Conservation (phyloP, 2,888 invertebrate genomes). For the Drosophila merina region DNA sequence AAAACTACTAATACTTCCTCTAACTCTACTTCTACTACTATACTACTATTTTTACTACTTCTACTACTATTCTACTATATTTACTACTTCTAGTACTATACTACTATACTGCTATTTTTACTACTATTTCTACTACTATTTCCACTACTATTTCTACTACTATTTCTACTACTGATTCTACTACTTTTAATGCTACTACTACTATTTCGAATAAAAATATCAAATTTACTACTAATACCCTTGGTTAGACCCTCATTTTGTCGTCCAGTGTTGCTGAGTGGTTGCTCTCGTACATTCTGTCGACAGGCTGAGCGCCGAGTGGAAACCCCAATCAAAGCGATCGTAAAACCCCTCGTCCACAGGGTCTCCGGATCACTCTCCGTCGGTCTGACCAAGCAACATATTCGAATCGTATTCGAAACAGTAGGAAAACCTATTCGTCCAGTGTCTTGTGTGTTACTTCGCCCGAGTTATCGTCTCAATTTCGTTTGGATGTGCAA, state of each 20-base stretch:
- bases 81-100: not conserved
- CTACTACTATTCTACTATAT: not conserved
- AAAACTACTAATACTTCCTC: no score
- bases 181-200: not conserved
- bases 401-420: conserved; percentile 4
- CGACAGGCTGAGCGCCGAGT: conserved; percentile 24
- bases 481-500: conserved; percentile 69
- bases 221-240: not conserved
- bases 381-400: not conserved
- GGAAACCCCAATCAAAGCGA: conserved; percentile 13
- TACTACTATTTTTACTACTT: no score
- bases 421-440: conserved; percentile 38
- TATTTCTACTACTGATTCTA: not conserved
- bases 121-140: not conserved
- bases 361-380: conserved; percentile 53
- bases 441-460: conserved; percentile 30
- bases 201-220: not conserved
- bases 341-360: conserved; percentile 48
- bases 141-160: not conserved
- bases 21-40: no score
- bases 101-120: not conserved
- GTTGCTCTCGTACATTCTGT: conserved; percentile 37
- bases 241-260: conserved; percentile 14
- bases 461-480: conserved; percentile 36
- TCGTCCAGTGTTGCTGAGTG: conserved; percentile 53